Base-by-base conservation (phyloP, 2,888 invertebrate genomes). In the Erebia aethiops region DNA sequence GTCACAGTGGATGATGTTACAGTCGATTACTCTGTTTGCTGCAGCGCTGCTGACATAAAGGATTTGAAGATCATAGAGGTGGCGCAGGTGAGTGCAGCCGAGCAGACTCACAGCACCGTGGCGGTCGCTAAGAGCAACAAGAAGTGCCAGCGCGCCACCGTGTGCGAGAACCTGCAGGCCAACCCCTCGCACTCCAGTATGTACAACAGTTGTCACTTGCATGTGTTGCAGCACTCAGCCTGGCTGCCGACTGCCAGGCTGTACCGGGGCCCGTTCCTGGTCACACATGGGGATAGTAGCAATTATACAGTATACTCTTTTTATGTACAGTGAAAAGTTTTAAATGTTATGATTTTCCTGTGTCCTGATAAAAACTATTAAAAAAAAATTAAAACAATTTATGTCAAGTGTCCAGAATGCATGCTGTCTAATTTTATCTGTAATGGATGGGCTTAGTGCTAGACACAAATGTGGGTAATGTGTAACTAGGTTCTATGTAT, bases 1-100 rank as follows among this genome's bases (percentile, higher is more conserved):
- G 2, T 13, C 11, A 46, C 46, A 46, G 43, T 35, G 35, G 7
- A 8, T n/a, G 10, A 11, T 10, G 10, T 54, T 10, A 54, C 0
- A 54, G 18, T 10, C 0, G 54, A 49, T 57, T 21, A 61, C 16
- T 46, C 2, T 60, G 43, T 60, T 13, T 13, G 4, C 62, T 89
- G 26, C 84, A 96, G 96, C 84, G 96, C 96, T 51, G 92, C 94
- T 66, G 97, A 97, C 80, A 97, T 98, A 71, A 90, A 95, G 75
- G 95, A 96, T 76, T 92, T 98, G 79, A 95, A 95, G 85, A 95
- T 98, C 77, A 96, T 98, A 75, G 80, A 96, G 70, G 95, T 96
- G 71, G 94, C 94, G 9, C 94, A n/a, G n/a, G n/a, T n/a, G 94
- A 65, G 85, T 69, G 82, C 83, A 0, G 71, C 80, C 0, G 85